Base-by-base conservation (phyloP, 2,113 vertebrate species). In the Calidris pugnax region DNA sequence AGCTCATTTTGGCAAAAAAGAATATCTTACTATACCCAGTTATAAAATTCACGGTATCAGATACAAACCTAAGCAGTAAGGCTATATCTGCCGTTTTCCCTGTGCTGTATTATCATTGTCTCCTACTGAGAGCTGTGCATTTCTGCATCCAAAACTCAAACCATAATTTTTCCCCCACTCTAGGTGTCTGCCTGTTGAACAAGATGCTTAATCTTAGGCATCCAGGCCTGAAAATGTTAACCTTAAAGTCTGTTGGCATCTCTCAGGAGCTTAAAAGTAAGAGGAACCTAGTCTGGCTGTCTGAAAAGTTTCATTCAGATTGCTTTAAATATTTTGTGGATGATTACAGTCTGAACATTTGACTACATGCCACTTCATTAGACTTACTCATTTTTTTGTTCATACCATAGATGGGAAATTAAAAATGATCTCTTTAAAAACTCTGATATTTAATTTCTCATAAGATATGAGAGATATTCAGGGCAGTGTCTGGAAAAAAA, bases 331-430 rank as follows among this genome's bases (percentile, higher is more conserved):
- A 92, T 81, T 89, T 83, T 9, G 89, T 75, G 83, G 93, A 81
- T 92, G 92, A 84, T 93, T 89, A 87, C 60, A 86, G 95, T 89
- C 91, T 95, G 94, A 96, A 91, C 93, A 78, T 96, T 93, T 87
- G 86, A 97, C 56, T 95, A 92, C 93, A 90, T 94, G 92, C 92
- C 97, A 97, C 95, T 97, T 97, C 95, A 96, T 97, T 97, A 96
- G 93, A 41, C 87, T 75, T 74, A 69, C 74, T 84, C 66, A 17
- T 60, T 95, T 93, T 86, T 95, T 95, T 92, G 87, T 92, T 94
- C 8, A 0, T 96, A 76, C 90, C 53, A 82, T 95, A 73, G 86
- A 94, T 95, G 86, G 95, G 82, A 97, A 96, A 97, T 94, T 91
- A 93, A 94, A 96, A 97, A 82, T 95, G 62, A 97, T 97, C 67